Evolutionary conservation across 2,888 invertebrate genomes (phyloP), one percentile per base, ranked within the genome.

Genomic region (Metalampra italica): DNA sequence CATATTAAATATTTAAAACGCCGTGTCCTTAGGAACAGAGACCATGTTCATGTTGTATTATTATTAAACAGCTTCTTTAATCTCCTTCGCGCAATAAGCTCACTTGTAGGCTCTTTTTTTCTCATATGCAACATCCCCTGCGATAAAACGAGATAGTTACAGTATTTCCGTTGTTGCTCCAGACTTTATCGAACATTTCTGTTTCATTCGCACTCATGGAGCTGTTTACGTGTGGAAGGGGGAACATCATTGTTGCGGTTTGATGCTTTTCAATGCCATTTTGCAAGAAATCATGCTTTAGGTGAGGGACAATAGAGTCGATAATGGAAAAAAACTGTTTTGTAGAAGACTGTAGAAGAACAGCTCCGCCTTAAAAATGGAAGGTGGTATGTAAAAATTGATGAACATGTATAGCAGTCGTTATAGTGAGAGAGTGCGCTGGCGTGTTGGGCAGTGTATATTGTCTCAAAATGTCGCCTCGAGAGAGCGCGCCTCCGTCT

Each of bases 331-430:
- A n/a, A 52, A 34, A 1, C 1, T 0, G 0, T 52, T 51, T 45
- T 51, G 55, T 64, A 62, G 68, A 71, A 75, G 79, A 73, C 70
- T 68, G 74, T 64, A 69, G 75, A 84, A 84, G 76, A 82, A 79
- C 84, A 88, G 86, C 88, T 86, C 89, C 89, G 87, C 89, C 89
- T 89, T 87, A 89, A 89, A 89, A 89, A 88, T 89, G 88, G 89
- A 88, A 89, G 89, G 88, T 89, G 88, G 89, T 87, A 88, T 89
- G 88, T 89, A 89, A 89, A 89, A 89, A 89, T 89, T 89, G 82
- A 89, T 89, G 87, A 88, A 89, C 88, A 88, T 86, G 86, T 88
- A 88, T 89, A 86, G 86, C 76, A 87, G 87, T 88, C 86, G 85
- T 88, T 88, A 88, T 82, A 87, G 86, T 89, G 89, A 87, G 88